Conservation (phyloP, 1,140 invertebrate species). For the Papilio glaucus region DNA sequence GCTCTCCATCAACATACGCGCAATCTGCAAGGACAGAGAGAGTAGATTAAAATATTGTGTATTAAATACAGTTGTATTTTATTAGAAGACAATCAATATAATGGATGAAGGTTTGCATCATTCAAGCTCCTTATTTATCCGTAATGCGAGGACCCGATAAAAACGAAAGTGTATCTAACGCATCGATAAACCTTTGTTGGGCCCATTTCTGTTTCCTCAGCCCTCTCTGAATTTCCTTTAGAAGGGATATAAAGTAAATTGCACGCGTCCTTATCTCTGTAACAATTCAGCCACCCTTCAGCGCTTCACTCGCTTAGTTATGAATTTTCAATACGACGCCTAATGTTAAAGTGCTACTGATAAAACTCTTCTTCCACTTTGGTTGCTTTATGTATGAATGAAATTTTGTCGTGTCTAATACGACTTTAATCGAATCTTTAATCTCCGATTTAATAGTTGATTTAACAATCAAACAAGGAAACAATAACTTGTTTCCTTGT, state of each 20-base stretch:
- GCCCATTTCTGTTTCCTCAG: slow-evolving; percentile 49
- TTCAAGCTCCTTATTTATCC: slow-evolving; percentile 45
- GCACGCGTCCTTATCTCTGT: slow-evolving; percentile 57
- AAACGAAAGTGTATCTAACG: slow-evolving; percentile 46
- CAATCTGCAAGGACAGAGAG: too few relatives aligned
- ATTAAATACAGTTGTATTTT: too few relatives aligned
- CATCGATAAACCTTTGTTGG: slow-evolving; percentile 58
- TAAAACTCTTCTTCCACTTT: slow-evolving; percentile 22
- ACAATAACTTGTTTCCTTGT: slow-evolving; percentile 28
- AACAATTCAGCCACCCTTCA: slow-evolving; percentile 42
- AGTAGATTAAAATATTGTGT: too few relatives aligned
- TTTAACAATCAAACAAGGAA: too few relatives aligned
- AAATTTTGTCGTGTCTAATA: slow-evolving; percentile 31
- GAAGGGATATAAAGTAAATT: slow-evolving; percentile 58
- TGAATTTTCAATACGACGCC: slow-evolving; percentile 57
- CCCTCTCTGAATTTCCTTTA: slow-evolving; percentile 48
- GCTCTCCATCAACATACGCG: too few relatives aligned
- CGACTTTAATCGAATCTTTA: slow-evolving; percentile 13
- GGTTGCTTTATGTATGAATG: slow-evolving; percentile 42
- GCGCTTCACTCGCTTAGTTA: slow-evolving; percentile 49
- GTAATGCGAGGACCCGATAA: slow-evolving; percentile 49
- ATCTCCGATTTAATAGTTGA: slow-evolving; percentile 8
- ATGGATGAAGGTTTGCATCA: slow-evolving; percentile 45
- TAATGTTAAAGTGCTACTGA: slow-evolving; percentile 42
- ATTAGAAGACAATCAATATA: slow-evolving; percentile 39